phyloP scores from a whole-genome alignment of 2,888 invertebrate genomes.

The Neoascia interrupta region DNA sequence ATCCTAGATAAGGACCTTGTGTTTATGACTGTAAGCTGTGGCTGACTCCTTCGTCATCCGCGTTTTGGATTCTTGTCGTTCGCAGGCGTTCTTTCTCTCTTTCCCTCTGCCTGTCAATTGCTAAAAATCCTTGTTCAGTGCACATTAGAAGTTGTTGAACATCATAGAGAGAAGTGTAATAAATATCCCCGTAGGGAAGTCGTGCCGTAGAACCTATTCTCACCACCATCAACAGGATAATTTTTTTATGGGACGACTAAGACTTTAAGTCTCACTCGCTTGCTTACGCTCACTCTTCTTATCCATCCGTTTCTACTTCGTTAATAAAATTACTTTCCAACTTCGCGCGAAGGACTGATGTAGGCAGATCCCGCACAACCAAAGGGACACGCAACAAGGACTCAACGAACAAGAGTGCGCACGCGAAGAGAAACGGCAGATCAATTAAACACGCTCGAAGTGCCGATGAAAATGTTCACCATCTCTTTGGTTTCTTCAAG shows the following conservation, averaged over 20 bases:
- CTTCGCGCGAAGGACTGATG: background rate
- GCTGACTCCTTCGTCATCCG: background rate
- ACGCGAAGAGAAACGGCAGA: slow-evolving; percentile 12
- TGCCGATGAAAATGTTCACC: slow-evolving; percentile 44
- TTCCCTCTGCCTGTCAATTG: no score
- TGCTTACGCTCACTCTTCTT: no score
- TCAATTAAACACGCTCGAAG: slow-evolving; percentile 58
- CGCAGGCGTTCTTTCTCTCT: background rate
- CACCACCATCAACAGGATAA: background rate
- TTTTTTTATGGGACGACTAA: slow-evolving; percentile 11
- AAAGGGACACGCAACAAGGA: slow-evolving; percentile 1
- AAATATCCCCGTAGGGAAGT: slow-evolving; percentile 42
- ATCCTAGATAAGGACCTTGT: slow-evolving; percentile 50
- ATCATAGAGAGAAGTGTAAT: slow-evolving; percentile 43
- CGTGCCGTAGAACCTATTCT: background rate
- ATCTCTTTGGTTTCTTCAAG: slow-evolving; percentile 12
- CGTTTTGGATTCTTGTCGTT: background rate
- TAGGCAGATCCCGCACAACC: background rate
- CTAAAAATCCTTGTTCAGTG: slow-evolving; percentile 40
- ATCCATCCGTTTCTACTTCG: slow-evolving; percentile 17
- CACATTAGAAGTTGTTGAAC: slow-evolving; percentile 48
- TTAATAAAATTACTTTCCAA: slow-evolving; percentile 54
- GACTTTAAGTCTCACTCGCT: background rate
- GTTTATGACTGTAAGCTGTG: background rate
- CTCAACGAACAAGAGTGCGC: background rate